A percentile compares a stretch with the other conserved stretches of the same genome.
phyloP scores from a whole-genome alignment of 2,797 vertebrate genomes.

The Xenopus petersii region DNA sequence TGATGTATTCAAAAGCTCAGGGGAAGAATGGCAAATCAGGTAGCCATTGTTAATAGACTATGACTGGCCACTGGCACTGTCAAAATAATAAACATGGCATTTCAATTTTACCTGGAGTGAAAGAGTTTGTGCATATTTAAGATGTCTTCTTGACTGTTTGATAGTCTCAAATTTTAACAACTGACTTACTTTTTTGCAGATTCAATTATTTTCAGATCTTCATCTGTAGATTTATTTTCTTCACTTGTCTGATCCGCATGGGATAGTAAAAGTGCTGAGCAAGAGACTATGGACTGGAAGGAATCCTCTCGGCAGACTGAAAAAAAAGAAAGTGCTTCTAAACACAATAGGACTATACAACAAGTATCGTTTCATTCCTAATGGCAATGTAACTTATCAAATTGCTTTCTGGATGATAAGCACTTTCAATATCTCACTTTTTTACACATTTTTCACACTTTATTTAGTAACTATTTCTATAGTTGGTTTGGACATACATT shows the following conservation, averaged over 20 bases:
- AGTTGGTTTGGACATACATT: no score
- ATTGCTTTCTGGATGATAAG: no score
- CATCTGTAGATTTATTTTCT: constrained; percentile 65
- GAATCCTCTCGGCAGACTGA: constrained; percentile 91
- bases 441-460: no score
- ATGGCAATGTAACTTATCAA: no score
- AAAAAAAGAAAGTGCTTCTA: constrained; percentile 22
- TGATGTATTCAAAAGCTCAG: background rate
- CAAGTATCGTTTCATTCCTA: no score
- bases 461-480: no score
- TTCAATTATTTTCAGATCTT: constrained; percentile 66
- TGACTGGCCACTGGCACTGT: background rate
- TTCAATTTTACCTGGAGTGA: background rate
- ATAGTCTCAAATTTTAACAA: background rate
- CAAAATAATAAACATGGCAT: background rate
- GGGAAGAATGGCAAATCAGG: background rate
- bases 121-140: background rate
- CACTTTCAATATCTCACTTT: no score
- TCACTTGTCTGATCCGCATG: constrained; percentile 76
- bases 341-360: no score
- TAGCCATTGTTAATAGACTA: background rate
- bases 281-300: constrained; percentile 86
- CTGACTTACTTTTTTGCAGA: constrained; percentile 77
- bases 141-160: background rate
- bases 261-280: constrained; percentile 80